These are phyloP conservation scores for Quadroppia sp. DNA, from an alignment of 2,888 invertebrate genomes.

Conservation along the genomic window DNA sequence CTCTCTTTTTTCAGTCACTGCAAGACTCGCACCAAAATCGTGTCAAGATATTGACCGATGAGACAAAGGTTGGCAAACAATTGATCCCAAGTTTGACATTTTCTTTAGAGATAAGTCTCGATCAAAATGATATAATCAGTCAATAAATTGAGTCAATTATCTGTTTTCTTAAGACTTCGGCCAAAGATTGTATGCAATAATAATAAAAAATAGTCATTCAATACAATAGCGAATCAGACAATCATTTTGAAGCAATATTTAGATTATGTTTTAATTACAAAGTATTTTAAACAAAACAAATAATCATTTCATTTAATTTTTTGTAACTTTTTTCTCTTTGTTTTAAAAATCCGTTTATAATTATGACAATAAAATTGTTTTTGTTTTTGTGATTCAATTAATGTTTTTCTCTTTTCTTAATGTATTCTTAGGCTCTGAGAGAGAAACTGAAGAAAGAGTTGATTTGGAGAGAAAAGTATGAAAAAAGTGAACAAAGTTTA, in stretches of 20 bases:
- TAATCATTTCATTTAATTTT: background rate
- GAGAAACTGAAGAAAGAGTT: constrained; percentile 7
- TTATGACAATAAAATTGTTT: constrained; percentile 29
- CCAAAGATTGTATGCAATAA: background rate
- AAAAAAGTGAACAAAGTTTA: background rate
- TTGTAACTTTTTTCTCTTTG: background rate
- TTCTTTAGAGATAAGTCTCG: background rate
- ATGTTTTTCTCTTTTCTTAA: background rate
- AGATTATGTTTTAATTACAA: background rate
- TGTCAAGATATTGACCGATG: background rate
- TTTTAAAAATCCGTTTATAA: background rate
- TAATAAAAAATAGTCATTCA: background rate
- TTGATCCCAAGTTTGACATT: background rate
- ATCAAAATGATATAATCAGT: background rate
- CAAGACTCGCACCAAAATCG: background rate
- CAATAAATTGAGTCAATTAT: background rate
- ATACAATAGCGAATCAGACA: background rate
- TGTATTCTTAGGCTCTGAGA: constrained; percentile 7
- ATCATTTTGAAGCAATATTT: background rate
- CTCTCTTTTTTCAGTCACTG: background rate
- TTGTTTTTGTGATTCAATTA: background rate
- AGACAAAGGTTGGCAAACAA: constrained; percentile 13
- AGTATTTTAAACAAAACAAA: background rate
- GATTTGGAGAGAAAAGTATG: constrained; percentile 10
- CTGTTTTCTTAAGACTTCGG: background rate